Percentiles rank a stretch among this genome's conserved stretches.
These are phyloP conservation scores for Tachypleus tridentatus DNA, from an alignment of 1,140 invertebrate species.

Conservation along the genomic window DNA sequence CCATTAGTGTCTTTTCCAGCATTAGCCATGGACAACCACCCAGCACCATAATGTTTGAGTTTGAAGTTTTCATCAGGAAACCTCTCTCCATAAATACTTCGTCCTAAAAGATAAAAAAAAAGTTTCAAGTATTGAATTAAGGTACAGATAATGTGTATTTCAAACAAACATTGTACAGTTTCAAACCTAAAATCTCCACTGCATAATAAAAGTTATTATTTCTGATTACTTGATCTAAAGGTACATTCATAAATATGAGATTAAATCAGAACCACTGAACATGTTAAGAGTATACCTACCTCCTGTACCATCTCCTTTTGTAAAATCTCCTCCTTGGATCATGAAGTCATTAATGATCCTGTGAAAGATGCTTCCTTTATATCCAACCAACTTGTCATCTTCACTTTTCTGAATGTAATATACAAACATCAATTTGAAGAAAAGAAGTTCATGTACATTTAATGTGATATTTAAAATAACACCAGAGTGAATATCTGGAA, in stretches of 20 bases:
- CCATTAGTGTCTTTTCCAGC: conserved; percentile 88
- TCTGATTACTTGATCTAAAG: too few species aligned
- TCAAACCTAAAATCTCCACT: too few species aligned
- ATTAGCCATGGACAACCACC: conserved; percentile 93
- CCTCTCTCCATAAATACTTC: conserved; percentile 85
- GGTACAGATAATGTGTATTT: too few species aligned
- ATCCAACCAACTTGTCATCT: conserved; percentile 22
- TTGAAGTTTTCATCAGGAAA: conserved; percentile 93
- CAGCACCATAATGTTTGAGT: conserved; percentile 71
- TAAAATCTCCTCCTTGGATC: conserved; percentile 80
- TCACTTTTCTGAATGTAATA: neutral
- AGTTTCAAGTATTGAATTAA: neutral
- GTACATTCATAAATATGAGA: too few species aligned
- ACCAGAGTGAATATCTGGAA: too few species aligned
- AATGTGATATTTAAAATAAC: neutral
- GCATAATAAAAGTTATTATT: too few species aligned
- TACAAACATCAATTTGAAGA: conserved; percentile 6
- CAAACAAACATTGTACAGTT: too few species aligned
- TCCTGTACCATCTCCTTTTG: conserved; percentile 66
- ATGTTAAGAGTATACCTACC: conserved; percentile 45
- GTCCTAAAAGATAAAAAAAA: conserved; percentile 41
- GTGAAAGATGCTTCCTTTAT: conserved; percentile 65
- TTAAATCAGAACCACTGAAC: too few species aligned
- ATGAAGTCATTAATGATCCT: conserved; percentile 76
- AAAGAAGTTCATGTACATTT: neutral